phyloP scores from a whole-genome alignment of 2,113 vertebrate genomes.

The Gymnogyps californianus region DNA sequence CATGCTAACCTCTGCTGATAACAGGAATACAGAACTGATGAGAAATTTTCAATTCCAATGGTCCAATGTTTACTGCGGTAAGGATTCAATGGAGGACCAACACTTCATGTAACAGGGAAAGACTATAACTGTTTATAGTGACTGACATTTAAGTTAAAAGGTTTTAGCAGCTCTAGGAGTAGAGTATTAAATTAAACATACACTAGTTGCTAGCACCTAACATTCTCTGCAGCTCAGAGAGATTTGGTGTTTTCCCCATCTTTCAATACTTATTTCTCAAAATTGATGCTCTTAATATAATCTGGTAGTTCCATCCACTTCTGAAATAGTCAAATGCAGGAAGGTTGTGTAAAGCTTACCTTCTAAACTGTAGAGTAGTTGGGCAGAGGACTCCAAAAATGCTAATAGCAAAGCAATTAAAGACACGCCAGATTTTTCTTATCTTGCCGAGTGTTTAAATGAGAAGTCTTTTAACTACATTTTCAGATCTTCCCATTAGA shows the following conservation, averaged over 20 bases:
- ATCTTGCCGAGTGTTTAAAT: not conserved
- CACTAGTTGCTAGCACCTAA: not conserved
- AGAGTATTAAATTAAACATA: not conserved
- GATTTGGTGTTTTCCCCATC: not conserved
- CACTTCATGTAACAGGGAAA: not conserved
- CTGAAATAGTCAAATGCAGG: not conserved
- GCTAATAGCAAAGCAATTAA: not conserved
- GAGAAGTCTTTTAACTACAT: not conserved
- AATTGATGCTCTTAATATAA: not conserved
- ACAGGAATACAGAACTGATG: not conserved
- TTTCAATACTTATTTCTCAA: not conserved
- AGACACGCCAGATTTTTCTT: not conserved
- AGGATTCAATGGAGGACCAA: not conserved
- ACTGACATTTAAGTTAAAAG: not conserved
- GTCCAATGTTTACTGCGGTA: not conserved
- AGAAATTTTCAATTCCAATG: not conserved
- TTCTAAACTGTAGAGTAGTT: not conserved
- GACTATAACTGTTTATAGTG: not conserved
- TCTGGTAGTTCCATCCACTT: not conserved
- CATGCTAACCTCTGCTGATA: not conserved
- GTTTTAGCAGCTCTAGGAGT: not conserved
- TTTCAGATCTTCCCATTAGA: not conserved
- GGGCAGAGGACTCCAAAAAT: not conserved
- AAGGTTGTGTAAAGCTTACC: not conserved
- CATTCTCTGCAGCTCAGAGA: not conserved